Evolutionary conservation across 1,140 invertebrate species (phyloP).

Genomic region (Cyclina sinensis): DNA sequence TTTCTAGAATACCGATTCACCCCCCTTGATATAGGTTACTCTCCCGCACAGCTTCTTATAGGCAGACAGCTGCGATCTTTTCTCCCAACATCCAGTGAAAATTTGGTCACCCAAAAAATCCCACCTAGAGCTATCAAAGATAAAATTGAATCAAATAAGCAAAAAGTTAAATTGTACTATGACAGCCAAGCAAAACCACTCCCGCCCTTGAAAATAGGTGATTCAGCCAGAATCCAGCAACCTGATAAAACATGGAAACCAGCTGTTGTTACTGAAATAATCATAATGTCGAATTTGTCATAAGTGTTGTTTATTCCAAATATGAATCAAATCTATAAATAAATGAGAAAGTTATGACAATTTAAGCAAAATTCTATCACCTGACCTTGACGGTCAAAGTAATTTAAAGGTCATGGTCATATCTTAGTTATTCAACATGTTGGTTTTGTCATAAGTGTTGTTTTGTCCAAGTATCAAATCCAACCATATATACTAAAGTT

Average conservation of each 20-base stretch:
- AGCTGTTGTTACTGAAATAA: neutral
- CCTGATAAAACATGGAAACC: neutral
- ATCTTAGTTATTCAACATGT: too few relatives aligned
- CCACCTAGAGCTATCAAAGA: neutral
- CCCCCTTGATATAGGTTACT: neutral
- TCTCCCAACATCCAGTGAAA: neutral
- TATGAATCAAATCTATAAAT: too few relatives aligned
- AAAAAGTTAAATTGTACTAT: neutral
- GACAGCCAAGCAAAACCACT: neutral
- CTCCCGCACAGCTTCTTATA: neutral
- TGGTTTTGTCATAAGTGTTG: too few relatives aligned
- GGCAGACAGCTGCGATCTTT: neutral
- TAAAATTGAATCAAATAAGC: neutral
- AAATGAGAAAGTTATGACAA: too few relatives aligned
- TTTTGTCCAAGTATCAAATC: too few relatives aligned
- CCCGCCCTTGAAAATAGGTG: neutral
- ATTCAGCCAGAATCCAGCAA: too few relatives aligned
- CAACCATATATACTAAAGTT: too few relatives aligned
- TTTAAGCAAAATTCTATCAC: too few relatives aligned
- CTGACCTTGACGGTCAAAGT: too few relatives aligned
- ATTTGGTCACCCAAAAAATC: neutral
- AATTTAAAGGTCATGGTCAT: too few relatives aligned
- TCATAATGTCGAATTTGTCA: too few relatives aligned
- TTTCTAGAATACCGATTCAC: neutral
- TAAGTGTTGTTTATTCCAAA: too few relatives aligned